These are phyloP conservation scores for Apoderus coryli DNA, from an alignment of 2,888 invertebrate genomes.

Conservation along the genomic window DNA sequence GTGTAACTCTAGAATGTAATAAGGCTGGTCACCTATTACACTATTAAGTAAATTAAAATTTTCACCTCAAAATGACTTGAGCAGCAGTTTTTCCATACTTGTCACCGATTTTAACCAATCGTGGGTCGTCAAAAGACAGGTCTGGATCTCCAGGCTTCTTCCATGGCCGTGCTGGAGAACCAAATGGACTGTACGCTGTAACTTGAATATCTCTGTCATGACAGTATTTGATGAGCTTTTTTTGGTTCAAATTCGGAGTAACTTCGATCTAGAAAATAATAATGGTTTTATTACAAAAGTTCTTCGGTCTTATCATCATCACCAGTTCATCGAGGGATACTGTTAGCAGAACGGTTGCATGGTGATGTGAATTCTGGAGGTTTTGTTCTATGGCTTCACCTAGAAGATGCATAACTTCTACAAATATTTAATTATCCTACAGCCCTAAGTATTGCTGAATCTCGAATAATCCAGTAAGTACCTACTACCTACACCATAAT, in stretches of 20 bases:
- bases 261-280: conserved; percentile 44
- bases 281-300: background rate
- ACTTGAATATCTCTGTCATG: conserved; percentile 45
- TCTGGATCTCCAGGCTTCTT: conserved; percentile 48
- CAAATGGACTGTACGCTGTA: conserved; percentile 68
- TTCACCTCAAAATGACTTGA: conserved; percentile 57
- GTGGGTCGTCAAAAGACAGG: conserved; percentile 42
- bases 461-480: too few relatives aligned
- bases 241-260: conserved; percentile 50
- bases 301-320: too few relatives aligned
- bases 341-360: too few relatives aligned
- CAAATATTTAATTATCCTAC: too few relatives aligned
- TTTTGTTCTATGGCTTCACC: too few relatives aligned
- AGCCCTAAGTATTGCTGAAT: too few relatives aligned
- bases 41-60: too few relatives aligned
- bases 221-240: conserved; percentile 51
- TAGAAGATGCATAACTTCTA: too few relatives aligned
- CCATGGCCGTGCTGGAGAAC: conserved; percentile 59
- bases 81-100: conserved; percentile 51
- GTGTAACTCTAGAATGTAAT: too few relatives aligned
- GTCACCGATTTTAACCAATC: conserved; percentile 44
- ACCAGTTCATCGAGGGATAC: conserved; percentile 1
- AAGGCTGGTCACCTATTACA: too few relatives aligned
- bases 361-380: too few relatives aligned
- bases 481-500: too few relatives aligned